These are phyloP conservation scores for Cyphomyrus discorhynchus DNA, from an alignment of 2,113 vertebrate species.

Conservation along the genomic window DNA sequence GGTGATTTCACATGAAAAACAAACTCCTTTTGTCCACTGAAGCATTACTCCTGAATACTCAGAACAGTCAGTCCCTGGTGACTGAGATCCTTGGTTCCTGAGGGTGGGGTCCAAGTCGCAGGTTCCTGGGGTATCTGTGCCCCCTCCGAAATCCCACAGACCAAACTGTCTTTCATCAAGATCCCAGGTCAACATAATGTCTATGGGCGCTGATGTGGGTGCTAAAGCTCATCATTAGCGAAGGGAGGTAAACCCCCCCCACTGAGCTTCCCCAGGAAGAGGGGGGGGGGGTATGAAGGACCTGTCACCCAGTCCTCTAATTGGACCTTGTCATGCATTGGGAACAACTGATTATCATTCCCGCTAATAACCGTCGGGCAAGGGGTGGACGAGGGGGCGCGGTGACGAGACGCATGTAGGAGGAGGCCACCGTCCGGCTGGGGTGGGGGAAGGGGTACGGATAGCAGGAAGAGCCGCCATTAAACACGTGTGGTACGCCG, in stretches of 20 bases:
- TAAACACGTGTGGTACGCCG: not conserved
- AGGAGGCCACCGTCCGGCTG: not conserved
- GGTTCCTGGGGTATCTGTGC: not conserved
- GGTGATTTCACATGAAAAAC: not conserved
- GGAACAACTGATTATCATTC: not conserved
- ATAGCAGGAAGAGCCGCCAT: not conserved
- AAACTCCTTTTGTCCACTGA: not conserved
- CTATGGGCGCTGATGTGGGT: not conserved
- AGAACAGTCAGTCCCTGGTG: not conserved
- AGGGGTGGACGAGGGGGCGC: not conserved
- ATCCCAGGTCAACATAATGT: not conserved
- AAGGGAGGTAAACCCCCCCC: not conserved
- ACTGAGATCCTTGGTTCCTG: not conserved
- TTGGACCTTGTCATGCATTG: conserved; percentile 4
- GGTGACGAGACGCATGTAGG: not conserved
- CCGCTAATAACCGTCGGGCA: not conserved
- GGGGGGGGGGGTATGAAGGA: not conserved
- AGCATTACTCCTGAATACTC: not conserved
- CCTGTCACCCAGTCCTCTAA: conserved; percentile 6
- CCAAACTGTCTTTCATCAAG: not conserved
- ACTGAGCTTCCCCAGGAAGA: not conserved
- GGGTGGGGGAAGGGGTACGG: not conserved
- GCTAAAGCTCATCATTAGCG: not conserved
- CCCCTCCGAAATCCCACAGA: not conserved
- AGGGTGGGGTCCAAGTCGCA: not conserved